Base-by-base conservation (phyloP, 2,888 invertebrate species). In the Morpho achilles region DNA sequence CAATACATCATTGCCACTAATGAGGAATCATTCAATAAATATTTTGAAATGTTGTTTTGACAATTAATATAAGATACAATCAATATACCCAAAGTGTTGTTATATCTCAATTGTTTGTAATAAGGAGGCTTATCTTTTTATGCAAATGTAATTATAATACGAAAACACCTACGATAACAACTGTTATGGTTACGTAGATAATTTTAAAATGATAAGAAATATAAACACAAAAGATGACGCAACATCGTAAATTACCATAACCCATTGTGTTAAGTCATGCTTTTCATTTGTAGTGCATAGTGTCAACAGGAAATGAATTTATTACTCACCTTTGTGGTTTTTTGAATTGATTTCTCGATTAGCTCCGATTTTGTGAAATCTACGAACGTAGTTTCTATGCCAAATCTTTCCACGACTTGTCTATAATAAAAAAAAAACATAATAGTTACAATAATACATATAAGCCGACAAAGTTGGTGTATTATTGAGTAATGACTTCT, bases 251-350 rank as follows among this genome's bases (percentile, higher is more conserved):
- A 51, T 51, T 47, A 48, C 32, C 51, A 57, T 57, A 51, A 39
- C 16, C 49, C 49, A 45, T 53, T 41, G 53, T 53, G 49, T 49
- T n/a, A 8, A 48, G n/a, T 53, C 46, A 53, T 53, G 46, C 40
- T 55, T 45, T 48, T 42, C 47, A 32, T 44, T 49, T 60, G 60
- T 42, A 7, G 45, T 45, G 53, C 51, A 46, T 45, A 49, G 50
- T 56, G 53, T 57, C 9, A 39, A 53, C 44, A 56, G 60, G 46
- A 63, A 62, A 50, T 59, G 46, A 23, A 41, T 39, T 16, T 10
- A 54, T 10, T 3, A 75, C 76, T 67, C 62, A 97, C 97, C 93
- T 96, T 98, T 5, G 98, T 99, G 73, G 96, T 97, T 8, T 94
- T 91, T 80, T 93, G 93, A 63, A 99, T 91, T 2, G 94, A 93